Evolutionary conservation across 2,797 vertebrate genomes (phyloP).

Genomic region (Melanogrammus aeglefinus): DNA sequence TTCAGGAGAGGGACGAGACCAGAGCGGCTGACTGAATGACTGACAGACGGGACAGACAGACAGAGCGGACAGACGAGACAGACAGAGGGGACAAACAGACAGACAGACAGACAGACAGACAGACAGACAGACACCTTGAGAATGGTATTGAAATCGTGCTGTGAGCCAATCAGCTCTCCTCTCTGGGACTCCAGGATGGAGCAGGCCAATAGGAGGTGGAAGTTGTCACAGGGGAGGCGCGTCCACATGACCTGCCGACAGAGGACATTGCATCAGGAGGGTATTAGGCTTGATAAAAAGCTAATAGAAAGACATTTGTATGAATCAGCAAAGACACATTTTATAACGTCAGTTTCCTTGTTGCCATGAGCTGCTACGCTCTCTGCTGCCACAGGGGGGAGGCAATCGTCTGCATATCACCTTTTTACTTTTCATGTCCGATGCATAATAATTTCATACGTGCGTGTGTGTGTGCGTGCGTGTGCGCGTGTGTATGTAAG

Average conservation of each 20-base stretch:
- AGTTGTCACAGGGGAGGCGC: conserved; percentile 82
- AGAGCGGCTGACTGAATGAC: neutral
- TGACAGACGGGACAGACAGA: neutral
- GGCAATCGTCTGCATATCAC: too few relatives aligned
- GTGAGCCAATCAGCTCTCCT: conserved; percentile 83
- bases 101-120: neutral
- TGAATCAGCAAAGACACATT: too few relatives aligned
- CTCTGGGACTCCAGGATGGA: conserved; percentile 86
- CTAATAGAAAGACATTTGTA: too few relatives aligned
- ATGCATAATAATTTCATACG: too few relatives aligned
- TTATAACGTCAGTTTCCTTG: too few relatives aligned
- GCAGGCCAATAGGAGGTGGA: conserved; percentile 87
- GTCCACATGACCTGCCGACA: conserved; percentile 83
- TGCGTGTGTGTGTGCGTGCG: neutral
- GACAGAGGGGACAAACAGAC: neutral
- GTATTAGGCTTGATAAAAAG: neutral
- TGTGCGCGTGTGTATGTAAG: neutral
- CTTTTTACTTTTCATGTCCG: too few relatives aligned
- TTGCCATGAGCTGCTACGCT: too few relatives aligned
- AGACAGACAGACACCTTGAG: conserved; percentile 76
- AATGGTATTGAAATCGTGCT: conserved; percentile 90
- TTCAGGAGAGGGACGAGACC: neutral
- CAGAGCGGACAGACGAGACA: neutral
- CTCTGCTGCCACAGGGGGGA: too few relatives aligned
- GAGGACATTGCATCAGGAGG: neutral